phyloP scores from a whole-genome alignment of 1,140 invertebrate species.

The Adelges cooleyi region DNA sequence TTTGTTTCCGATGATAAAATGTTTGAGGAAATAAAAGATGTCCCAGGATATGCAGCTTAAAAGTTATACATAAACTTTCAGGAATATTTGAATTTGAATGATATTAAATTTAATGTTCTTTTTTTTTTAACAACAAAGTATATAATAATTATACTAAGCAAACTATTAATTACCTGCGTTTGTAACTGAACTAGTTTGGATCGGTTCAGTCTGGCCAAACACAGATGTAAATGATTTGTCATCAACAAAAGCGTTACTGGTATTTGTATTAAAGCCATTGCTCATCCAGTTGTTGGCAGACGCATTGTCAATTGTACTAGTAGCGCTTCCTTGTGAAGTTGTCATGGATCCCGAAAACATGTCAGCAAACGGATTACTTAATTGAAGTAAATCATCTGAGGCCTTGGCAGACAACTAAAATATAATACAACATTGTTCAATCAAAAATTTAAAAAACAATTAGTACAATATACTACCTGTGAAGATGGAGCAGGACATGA shows the following conservation, averaged over 20 bases:
- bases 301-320: conserved; percentile 5
- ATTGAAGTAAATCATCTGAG: conserved; percentile 77
- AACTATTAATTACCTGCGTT: conserved; percentile 11
- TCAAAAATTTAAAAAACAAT: not conserved
- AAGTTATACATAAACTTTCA: conserved; percentile 20
- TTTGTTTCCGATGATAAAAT: conserved; percentile 42
- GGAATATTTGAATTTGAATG: not conserved
- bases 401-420: conserved; percentile 46
- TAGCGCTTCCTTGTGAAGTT: conserved; percentile 11
- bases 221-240: conserved; percentile 75
- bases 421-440: not conserved
- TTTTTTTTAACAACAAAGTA: not conserved
- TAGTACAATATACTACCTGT: not conserved
- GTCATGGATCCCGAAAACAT: conserved; percentile 47
- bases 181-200: not conserved
- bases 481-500: conserved; percentile 38
- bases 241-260: conserved; percentile 62
- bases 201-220: conserved; percentile 52
- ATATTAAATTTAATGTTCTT: not conserved
- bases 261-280: conserved; percentile 46
- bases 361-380: conserved; percentile 83
- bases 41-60: conserved; percentile 36
- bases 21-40: conserved; percentile 35
- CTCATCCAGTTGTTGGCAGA: conserved; percentile 49
- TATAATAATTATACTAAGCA: not conserved